phyloP scores from a whole-genome alignment of 2,888 invertebrate species.

The Clistopyga incitator region DNA sequence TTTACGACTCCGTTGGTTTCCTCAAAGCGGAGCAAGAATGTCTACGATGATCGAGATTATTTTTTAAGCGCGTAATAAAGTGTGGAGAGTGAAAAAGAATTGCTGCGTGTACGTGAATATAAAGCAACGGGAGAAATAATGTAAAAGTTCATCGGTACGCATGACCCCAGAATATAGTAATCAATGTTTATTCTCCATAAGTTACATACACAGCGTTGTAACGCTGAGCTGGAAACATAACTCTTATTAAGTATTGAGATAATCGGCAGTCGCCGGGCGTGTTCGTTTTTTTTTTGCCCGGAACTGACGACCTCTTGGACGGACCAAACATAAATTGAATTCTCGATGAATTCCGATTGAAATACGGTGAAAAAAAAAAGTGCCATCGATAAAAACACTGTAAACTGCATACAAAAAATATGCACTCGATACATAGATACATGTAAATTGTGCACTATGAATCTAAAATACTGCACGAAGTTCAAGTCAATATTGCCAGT shows the following conservation, averaged over 20 bases:
- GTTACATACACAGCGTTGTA: constrained; percentile 41
- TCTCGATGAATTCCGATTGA: constrained; percentile 47
- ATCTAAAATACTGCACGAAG: constrained; percentile 45
- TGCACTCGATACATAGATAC: background rate
- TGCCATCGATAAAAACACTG: constrained; percentile 10
- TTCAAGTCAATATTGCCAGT: background rate
- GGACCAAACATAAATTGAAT: constrained; percentile 54
- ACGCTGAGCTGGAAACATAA: constrained; percentile 51
- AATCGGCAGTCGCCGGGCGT: constrained; percentile 20
- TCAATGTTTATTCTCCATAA: constrained; percentile 57
- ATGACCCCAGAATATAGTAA: constrained; percentile 56
- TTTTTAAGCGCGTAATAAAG: constrained; percentile 8
- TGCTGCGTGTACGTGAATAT: constrained; percentile 2
- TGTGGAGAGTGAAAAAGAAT: constrained; percentile 1
- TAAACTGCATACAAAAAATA: constrained; percentile 15
- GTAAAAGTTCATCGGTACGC: constrained; percentile 59
- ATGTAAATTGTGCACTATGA: constrained; percentile 26
- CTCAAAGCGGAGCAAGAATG: background rate
- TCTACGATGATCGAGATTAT: constrained; percentile 18
- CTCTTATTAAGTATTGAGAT: constrained; percentile 52
- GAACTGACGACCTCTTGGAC: constrained; percentile 60
- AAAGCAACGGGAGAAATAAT: constrained; percentile 44
- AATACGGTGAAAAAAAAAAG: constrained; percentile 23
- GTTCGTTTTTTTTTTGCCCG: constrained; percentile 49
- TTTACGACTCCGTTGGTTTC: constrained; percentile 59